Base-by-base conservation (phyloP, 2,888 invertebrate genomes). In the Rhaphigaster nebulosa region DNA sequence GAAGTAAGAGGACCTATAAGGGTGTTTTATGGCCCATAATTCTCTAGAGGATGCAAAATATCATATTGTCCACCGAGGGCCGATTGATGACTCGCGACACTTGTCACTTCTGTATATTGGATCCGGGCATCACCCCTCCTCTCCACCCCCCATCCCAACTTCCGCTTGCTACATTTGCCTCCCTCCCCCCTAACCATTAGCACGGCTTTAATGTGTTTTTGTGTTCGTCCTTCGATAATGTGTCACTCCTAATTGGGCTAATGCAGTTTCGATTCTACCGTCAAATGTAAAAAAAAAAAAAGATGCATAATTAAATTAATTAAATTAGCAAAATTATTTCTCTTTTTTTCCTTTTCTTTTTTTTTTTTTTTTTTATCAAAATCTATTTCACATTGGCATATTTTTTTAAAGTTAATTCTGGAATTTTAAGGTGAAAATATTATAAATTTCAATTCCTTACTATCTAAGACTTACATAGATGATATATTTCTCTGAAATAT, bases 181-280 rank as follows among this genome's bases (percentile, higher is more conserved):
- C 65, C 5, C 65, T 29, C 6, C 70, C 20, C 34, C 18, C n/a
- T n/a, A n/a, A 18, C 70, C 70, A 76, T 76, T 76, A 76, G 70
- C 70, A 76, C 18, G 20, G 70, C 70, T 76, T 38, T 76, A 76
- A 76, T 76, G 70, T 76, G 70, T 76, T 76, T 76, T 76, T 76
- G 70, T 76, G 38, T 76, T 76, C 65, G 65, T 65, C 70, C 70
- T 38, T 20, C 70, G 70, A 23, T 76, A 38, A 76, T 76, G 70
- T 76, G 70, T 76, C 70, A 20, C 8, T 20, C 38, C 70, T 76
- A 76, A 76, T 76, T 76, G 70, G 70, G 70, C 70, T 76, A 76
- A 76, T 76, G 70, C 70, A 76, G 38, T 76, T 76, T 23, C 70
- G 20, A 38, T n/a, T 38, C 70, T 76, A 38, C 70, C 23, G 6